Evolutionary conservation across 1,140 invertebrate genomes (phyloP), one percentile per base, ranked within the genome.

Genomic region (Drosophila serrata): DNA sequence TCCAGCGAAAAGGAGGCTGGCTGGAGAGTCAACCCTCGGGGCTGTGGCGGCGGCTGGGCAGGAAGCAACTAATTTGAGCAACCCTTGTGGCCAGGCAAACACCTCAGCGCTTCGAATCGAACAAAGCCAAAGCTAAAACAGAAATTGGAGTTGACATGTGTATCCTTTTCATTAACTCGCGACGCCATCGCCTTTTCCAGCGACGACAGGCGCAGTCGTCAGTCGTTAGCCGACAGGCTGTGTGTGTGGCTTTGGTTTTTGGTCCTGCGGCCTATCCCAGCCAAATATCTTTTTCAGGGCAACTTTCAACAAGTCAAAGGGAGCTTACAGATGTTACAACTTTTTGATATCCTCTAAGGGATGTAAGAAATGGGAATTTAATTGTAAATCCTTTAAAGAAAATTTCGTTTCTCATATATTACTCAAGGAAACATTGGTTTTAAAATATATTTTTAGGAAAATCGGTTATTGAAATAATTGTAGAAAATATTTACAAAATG

Each of bases 111-210:
- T 46, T 39, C 39, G 62, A 63, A 65, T 64, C 35, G 57, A 79
- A 77, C 64, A 75, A 69, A 49, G 64, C 60, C 57, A 77, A 77
- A 51, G 53, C 55, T 56, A 63, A 59, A 87, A 80, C 76, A 75
- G 75, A 90, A 91, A 91, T 91, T 91, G 75, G 82, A 91, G 81
- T 90, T 91, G 90, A 91, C 90, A 91, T 91, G 90, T 91, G 90
- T 91, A 91, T 91, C 90, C 90, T 91, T 91, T 91, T 91, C 90
- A 91, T 91, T 91, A 91, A 91, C 85, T 91, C 90, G 79, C 85
- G 82, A 88, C 85, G 74, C 76, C 67, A 79, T 59, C 75, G 76
- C 63, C 62, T 39, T 42, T 33, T 68, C 76, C 55, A 79, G 53
- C 75, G 76, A 29, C 74, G 51, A 60, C 64, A 72, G 64, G 61